phyloP scores from a whole-genome alignment of 2,113 vertebrate species.

The Mungos mungo region DNA sequence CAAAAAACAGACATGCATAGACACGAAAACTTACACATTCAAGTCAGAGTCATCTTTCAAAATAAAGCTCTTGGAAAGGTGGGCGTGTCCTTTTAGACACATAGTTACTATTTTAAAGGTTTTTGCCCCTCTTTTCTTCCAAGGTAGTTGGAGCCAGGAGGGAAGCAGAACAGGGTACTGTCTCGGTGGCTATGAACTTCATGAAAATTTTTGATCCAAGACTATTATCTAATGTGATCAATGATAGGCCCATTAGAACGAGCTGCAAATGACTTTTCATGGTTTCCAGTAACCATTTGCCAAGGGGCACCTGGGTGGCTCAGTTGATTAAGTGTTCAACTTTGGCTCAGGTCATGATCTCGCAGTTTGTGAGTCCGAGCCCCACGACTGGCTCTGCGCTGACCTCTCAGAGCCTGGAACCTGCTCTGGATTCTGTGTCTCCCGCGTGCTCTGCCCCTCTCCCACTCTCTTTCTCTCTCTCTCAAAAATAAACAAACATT shows the following conservation, averaged over 20 bases:
- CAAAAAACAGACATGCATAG: background rate
- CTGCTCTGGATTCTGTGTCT: too few relatives aligned
- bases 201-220: background rate
- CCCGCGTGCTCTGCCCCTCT: too few relatives aligned
- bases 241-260: background rate
- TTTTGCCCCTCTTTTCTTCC: background rate
- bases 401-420: too few relatives aligned
- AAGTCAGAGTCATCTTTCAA: conserved; percentile 6
- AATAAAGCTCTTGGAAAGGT: background rate
- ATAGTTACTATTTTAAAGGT: background rate
- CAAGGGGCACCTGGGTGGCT: too few relatives aligned
- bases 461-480: too few relatives aligned
- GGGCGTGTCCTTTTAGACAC: background rate
- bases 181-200: background rate
- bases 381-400: too few relatives aligned
- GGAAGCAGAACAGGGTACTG: background rate
- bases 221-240: background rate
- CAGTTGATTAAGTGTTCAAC: too few relatives aligned
- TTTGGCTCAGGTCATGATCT: too few relatives aligned
- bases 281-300: background rate
- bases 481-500: too few relatives aligned
- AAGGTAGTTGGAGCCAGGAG: background rate
- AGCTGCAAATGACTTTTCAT: background rate
- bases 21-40: background rate
- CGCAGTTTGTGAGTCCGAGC: too few relatives aligned